Evolutionary conservation across 2,888 invertebrate genomes (phyloP).

Genomic region (Pseudoips prasinana): DNA sequence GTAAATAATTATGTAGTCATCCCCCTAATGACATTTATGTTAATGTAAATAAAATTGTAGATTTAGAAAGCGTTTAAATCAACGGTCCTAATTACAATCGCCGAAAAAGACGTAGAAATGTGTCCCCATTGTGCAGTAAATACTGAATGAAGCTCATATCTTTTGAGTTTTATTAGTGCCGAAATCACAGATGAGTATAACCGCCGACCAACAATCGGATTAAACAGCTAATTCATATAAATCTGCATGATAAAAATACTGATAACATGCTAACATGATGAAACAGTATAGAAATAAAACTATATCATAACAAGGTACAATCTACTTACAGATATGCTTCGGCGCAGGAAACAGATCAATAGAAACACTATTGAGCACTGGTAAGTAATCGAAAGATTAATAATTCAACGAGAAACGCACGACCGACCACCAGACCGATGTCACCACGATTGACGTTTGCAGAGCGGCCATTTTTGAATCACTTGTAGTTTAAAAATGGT

Average conservation of each 20-base stretch:
- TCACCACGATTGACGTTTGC: constrained; percentile 42
- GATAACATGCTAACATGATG: constrained; percentile 33
- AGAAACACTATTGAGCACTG: constrained; percentile 43
- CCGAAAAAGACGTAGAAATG: too few relatives aligned
- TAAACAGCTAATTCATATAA: constrained; percentile 34
- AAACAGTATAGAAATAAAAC: constrained; percentile 10
- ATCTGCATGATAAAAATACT: constrained; percentile 36
- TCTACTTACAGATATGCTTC: constrained; percentile 48
- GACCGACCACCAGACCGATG: constrained; percentile 37
- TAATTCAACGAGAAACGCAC: constrained; percentile 35
- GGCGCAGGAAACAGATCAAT: constrained; percentile 33
- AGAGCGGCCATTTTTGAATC: constrained; percentile 33
- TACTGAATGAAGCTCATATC: too few relatives aligned
- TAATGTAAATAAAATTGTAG: constrained; percentile 4
- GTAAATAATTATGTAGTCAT: neutral
- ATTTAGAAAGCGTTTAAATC: constrained; percentile 1
- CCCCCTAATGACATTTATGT: constrained; percentile 5
- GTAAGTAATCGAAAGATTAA: constrained; percentile 43
- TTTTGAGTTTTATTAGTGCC: too few relatives aligned
- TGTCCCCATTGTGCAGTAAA: too few relatives aligned
- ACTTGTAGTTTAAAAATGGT: too few relatives aligned
- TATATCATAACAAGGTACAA: constrained; percentile 8
- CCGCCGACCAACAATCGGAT: constrained; percentile 31
- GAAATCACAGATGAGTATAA: constrained; percentile 33
- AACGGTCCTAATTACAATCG: too few relatives aligned